These are phyloP conservation scores for Leptobrachium ailaonicum DNA, from an alignment of 2,113 vertebrate genomes.

Conservation along the genomic window DNA sequence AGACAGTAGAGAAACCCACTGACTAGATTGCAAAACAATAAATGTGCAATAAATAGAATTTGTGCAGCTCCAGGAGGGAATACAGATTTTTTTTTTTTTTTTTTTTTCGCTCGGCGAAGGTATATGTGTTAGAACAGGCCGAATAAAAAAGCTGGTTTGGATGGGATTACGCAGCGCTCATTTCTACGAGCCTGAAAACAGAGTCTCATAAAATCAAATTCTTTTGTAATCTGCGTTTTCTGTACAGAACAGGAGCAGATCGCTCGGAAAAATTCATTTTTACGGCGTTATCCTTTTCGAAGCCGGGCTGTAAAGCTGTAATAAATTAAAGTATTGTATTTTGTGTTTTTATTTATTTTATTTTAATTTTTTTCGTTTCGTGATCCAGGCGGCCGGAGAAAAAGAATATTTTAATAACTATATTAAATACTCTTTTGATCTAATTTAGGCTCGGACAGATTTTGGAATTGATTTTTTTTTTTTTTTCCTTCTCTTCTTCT, in stretches of 20 bases:
- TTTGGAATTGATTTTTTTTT: conserved; percentile 67
- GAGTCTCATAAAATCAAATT: conserved; percentile 37
- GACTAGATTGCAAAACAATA: conserved; percentile 41
- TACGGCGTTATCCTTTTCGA: conserved; percentile 48
- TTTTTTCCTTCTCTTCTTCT: background rate
- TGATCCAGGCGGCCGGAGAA: conserved; percentile 57
- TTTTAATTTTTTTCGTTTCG: conserved; percentile 43
- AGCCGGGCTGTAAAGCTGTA: conserved; percentile 55
- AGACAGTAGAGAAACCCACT: conserved; percentile 23
- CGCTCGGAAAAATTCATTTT: conserved; percentile 55
- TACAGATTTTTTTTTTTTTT: conserved; percentile 23
- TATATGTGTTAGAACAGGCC: conserved; percentile 36
- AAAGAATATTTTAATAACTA: conserved; percentile 64
- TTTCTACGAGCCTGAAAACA: conserved; percentile 43
- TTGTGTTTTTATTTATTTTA: background rate
- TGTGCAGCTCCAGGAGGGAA: conserved; percentile 36
- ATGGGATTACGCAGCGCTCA: conserved; percentile 37
- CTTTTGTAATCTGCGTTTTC: conserved; percentile 54
- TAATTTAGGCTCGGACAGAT: conserved; percentile 70
- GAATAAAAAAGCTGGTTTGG: conserved; percentile 22
- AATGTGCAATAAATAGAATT: conserved; percentile 39
- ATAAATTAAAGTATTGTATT: conserved; percentile 63
- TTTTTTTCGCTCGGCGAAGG: background rate
- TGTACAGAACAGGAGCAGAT: conserved; percentile 45
- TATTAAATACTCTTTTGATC: conserved; percentile 73